Conservation (phyloP, 1,140 invertebrate genomes). For the Zeugodacus cucurbitae region DNA sequence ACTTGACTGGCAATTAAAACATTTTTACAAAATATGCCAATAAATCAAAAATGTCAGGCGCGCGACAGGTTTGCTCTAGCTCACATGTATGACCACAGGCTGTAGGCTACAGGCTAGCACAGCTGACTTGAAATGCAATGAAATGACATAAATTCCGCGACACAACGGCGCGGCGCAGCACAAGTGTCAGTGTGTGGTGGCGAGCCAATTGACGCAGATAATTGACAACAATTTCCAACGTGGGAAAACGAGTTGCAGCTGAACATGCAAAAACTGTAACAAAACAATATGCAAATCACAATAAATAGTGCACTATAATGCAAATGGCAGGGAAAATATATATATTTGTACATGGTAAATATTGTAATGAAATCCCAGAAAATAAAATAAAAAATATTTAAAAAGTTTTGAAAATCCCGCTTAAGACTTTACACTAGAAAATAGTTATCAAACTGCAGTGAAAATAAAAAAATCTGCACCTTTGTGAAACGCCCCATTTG, state of each 20-base stretch:
- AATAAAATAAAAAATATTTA: not conserved
- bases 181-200: conserved; percentile 6
- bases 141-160: not conserved
- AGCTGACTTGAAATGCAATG: not conserved
- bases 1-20: conserved; percentile 35
- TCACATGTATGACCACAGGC: not conserved
- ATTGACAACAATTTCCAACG: conserved; percentile 38
- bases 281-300: not conserved
- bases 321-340: not conserved
- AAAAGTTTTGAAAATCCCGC: not conserved
- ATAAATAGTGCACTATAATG: not conserved
- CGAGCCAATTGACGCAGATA: conserved; percentile 17
- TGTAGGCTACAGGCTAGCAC: conserved; percentile 17
- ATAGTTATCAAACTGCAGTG: not conserved
- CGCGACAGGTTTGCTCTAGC: not conserved
- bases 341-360: not conserved
- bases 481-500: not conserved
- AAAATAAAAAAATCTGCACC: not conserved
- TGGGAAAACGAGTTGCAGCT: conserved; percentile 17
- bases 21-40: conserved; percentile 36
- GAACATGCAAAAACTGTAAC: not conserved
- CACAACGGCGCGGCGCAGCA: conserved; percentile 22
- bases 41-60: conserved; percentile 29
- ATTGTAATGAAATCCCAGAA: not conserved
- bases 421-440: not conserved